A percentile compares a stretch with the other conserved stretches of the same genome.
Conservation (phyloP, 2,797 vertebrate genomes). For the Rousettus madagascariensis region DNA sequence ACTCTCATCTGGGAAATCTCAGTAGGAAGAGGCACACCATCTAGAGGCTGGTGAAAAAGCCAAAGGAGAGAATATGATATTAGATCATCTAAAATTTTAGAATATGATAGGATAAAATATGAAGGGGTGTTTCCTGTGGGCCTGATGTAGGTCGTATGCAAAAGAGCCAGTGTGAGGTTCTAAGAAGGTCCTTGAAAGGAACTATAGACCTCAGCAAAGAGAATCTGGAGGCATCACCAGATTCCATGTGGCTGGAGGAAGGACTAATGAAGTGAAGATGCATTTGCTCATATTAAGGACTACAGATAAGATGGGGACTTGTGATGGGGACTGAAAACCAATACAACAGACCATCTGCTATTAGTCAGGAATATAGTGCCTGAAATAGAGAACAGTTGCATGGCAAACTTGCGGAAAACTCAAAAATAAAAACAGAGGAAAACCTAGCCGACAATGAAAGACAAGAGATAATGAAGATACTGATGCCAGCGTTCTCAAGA, state of each 20-base stretch:
- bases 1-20: neutral
- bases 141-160: neutral
- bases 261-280: neutral
- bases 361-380: slow-evolving; percentile 92
- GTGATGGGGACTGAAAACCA: neutral
- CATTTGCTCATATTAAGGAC: neutral
- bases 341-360: slow-evolving; percentile 69
- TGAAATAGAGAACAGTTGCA: slow-evolving; percentile 95
- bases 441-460: slow-evolving; percentile 74
- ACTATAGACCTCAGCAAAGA: neutral
- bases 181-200: no score
- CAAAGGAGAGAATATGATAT: neutral
- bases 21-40: neutral
- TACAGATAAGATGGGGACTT: neutral
- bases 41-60: neutral
- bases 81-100: neutral
- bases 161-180: neutral
- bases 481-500: slow-evolving; percentile 87
- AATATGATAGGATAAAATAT: neutral
- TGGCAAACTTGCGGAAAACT: slow-evolving; percentile 90
- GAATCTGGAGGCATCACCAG: neutral
- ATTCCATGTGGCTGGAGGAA: neutral
- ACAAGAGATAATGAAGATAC: slow-evolving; percentile 84
- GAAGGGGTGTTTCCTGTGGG: neutral
- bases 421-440: slow-evolving; percentile 86